These are phyloP conservation scores for Rhingia rostrata DNA, from an alignment of 2,888 invertebrate genomes.

Conservation along the genomic window DNA sequence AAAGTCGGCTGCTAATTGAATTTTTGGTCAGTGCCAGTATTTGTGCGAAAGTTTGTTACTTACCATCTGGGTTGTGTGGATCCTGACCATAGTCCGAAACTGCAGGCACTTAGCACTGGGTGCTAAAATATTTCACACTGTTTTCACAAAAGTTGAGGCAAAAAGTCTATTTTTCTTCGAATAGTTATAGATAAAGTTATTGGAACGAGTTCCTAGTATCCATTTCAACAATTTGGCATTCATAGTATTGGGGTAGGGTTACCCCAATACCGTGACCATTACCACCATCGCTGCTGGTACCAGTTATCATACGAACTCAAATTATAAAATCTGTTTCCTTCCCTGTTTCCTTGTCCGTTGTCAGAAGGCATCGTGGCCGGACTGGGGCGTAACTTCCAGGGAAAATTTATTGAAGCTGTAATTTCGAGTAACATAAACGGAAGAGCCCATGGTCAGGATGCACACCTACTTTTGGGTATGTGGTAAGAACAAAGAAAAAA, in stretches of 20 bases:
- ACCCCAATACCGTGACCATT: background rate
- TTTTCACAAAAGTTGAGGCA: slow-evolving; percentile 28
- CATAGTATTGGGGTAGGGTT: slow-evolving; percentile 37
- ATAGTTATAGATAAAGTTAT: slow-evolving; percentile 62
- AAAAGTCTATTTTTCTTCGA: slow-evolving; percentile 20
- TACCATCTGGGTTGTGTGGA: slow-evolving; percentile 30
- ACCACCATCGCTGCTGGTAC: background rate
- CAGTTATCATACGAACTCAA: slow-evolving; percentile 57
- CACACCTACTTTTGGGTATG: slow-evolving; percentile 37
- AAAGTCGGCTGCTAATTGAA: slow-evolving; percentile 67
- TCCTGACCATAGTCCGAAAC: slow-evolving; percentile 37
- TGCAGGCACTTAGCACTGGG: slow-evolving; percentile 15
- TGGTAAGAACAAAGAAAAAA: background rate
- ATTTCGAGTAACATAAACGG: slow-evolving; percentile 38
- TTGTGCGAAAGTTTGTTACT: slow-evolving; percentile 54
- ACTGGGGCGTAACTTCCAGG: slow-evolving; percentile 18
- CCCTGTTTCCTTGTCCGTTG: slow-evolving; percentile 25
- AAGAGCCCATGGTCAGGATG: slow-evolving; percentile 24
- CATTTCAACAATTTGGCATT: slow-evolving; percentile 50
- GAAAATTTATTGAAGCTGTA: slow-evolving; percentile 60
- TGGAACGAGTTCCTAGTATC: slow-evolving; percentile 45
- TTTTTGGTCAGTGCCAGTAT: slow-evolving; percentile 32
- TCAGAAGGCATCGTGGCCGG: background rate
- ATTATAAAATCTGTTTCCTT: slow-evolving; percentile 54
- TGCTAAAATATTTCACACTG: slow-evolving; percentile 47